Evolutionary conservation across 2,797 vertebrate species (phyloP).

Genomic region (Molothrus ater): DNA sequence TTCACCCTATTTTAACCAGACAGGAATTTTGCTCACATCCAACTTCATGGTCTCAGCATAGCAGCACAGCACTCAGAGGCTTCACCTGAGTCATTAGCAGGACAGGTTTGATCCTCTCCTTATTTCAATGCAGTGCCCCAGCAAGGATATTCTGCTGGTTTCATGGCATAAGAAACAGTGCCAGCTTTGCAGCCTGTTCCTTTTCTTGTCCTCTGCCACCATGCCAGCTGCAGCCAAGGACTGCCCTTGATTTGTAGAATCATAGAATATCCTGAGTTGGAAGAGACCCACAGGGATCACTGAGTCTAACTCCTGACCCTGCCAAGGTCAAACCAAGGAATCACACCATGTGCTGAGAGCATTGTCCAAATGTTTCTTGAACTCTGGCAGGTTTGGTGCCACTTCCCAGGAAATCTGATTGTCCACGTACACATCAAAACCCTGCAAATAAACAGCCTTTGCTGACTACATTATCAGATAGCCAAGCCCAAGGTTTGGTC

Average conservation of each 20-base stretch:
- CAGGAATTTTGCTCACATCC: not conserved
- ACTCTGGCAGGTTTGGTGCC: not conserved
- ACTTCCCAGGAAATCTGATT: not conserved
- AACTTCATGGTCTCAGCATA: not conserved
- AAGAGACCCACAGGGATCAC: not conserved
- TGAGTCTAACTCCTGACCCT: not conserved
- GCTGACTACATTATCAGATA: not conserved
- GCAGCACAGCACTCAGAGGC: not conserved
- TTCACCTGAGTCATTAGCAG: not conserved
- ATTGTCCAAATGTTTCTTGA: not conserved
- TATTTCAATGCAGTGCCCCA: not conserved
- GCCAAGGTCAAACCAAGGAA: not conserved
- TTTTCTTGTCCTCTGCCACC: not conserved
- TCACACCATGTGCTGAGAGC: not conserved
- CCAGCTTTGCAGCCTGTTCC: not conserved
- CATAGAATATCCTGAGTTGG: not conserved
- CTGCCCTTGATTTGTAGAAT: not conserved
- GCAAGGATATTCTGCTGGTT: not conserved
- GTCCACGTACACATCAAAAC: fast-evolving
- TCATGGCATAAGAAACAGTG: not conserved
- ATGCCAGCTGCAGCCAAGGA: not conserved
- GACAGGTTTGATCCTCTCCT: not conserved
- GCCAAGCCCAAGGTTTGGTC: fast-evolving
- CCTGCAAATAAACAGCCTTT: not conserved
- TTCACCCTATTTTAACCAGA: not conserved